Base-by-base conservation (phyloP, 2,888 invertebrate genomes). In the Coelopa pilipes region DNA sequence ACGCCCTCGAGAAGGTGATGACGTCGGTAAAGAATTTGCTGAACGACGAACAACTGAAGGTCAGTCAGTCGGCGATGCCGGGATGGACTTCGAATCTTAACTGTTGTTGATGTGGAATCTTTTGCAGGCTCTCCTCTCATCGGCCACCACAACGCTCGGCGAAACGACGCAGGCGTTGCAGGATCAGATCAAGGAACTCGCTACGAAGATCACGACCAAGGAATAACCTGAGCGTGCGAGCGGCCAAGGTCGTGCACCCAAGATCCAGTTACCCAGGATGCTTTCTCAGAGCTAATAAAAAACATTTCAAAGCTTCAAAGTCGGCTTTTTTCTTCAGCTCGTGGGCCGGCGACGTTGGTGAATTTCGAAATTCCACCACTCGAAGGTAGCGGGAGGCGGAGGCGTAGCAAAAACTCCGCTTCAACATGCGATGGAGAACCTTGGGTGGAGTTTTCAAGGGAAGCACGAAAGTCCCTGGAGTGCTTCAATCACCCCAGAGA, bases 41-140 rank as follows among this genome's bases (percentile, higher is more conserved):
- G 13, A 65, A 50, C n/a, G 46, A 47, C 15, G 50, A 70, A 46
- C 19, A n/a, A n/a, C n/a, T 74, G 12, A 76, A 69, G 12, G 68
- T n/a, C n/a, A n/a, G n/a, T n/a, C 60, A 1, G 46, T 59, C 46
- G 9, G 74, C 4, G 75, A 55, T 47, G 69, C 49, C 17, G 74
- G 74, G 11, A 55, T 49, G 49, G 49, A 49, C 13, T 49, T 49
- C 10, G n/a, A n/a, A n/a, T n/a, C 49, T 49, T 49, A 49, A 49
- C 13, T 49, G 49, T 49, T 49, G 49, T 49, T 10, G 49, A 49
- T 49, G n/a, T n/a, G n/a, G n/a, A n/a, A n/a, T n/a, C n/a, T n/a
- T n/a, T n/a, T n/a, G n/a, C n/a, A n/a, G n/a, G n/a, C n/a, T n/a
- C n/a, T n/a, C n/a, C n/a, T n/a, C n/a, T n/a, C n/a, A n/a, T n/a